phyloP scores from a whole-genome alignment of 2,113 vertebrate genomes.

The Oreochromis tanganicae region DNA sequence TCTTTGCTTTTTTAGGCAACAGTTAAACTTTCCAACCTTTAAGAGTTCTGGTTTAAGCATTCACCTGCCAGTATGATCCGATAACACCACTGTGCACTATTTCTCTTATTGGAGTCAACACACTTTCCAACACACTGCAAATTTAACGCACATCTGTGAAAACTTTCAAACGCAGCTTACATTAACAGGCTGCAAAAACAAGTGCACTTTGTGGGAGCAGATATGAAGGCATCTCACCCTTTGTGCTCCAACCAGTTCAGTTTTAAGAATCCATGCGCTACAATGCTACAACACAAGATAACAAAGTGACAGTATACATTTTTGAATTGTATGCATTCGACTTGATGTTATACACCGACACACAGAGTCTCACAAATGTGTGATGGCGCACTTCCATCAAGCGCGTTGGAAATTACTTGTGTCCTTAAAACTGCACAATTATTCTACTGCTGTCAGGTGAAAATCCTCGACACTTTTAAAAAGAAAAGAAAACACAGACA shows the following conservation, averaged over 20 bases:
- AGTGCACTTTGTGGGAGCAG: conserved; percentile 22
- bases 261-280: not conserved
- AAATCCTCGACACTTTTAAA: not conserved
- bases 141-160: not conserved
- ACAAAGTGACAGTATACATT: not conserved
- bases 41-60: not conserved
- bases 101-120: not conserved
- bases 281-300: not conserved
- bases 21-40: not conserved
- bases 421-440: not conserved
- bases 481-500: not conserved
- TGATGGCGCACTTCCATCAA: not conserved
- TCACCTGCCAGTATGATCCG: not conserved
- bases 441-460: not conserved
- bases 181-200: not conserved
- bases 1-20: not conserved
- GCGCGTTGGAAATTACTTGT: not conserved
- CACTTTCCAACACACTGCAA: not conserved
- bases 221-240: not conserved
- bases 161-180: not conserved
- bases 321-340: not conserved
- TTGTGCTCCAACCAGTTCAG: not conserved
- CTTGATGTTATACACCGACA: not conserved
- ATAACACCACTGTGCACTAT: not conserved
- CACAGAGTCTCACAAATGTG: not conserved